Evolutionary conservation across 2,888 invertebrate species (phyloP).

Genomic region (Oeneis ivallda): DNA sequence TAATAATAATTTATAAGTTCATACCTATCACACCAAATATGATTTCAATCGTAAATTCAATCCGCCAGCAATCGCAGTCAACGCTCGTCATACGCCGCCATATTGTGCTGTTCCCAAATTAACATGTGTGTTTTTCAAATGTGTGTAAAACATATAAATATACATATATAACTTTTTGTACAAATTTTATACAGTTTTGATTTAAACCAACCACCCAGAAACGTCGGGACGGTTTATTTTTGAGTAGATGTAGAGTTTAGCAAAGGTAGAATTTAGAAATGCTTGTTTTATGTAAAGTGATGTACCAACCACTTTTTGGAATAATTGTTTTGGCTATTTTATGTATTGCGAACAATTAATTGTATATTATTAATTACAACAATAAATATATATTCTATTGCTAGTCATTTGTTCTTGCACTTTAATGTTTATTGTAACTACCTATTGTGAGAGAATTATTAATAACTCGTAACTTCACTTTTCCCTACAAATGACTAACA

Average conservation of each 20-base stretch:
- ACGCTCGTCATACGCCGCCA: slow-evolving; percentile 79
- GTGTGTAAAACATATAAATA: slow-evolving; percentile 31
- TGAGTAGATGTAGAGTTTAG: slow-evolving; percentile 34
- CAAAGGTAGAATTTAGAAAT: slow-evolving; percentile 31
- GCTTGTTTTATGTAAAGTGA: slow-evolving; percentile 35
- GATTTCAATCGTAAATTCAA: slow-evolving; percentile 9
- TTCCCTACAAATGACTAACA: slow-evolving; percentile 11
- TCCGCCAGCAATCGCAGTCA: slow-evolving; percentile 19
- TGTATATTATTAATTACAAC: slow-evolving; percentile 19
- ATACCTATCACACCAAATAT: background rate
- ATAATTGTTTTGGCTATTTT: slow-evolving; percentile 76
- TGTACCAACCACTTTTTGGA: slow-evolving; percentile 26
- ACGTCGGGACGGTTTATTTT: slow-evolving; percentile 38
- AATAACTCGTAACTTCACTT: background rate
- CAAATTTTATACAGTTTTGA: slow-evolving; percentile 25
- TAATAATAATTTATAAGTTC: background rate
- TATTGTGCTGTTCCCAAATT: slow-evolving; percentile 68
- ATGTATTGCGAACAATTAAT: slow-evolving; percentile 50
- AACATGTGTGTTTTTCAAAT: slow-evolving; percentile 58
- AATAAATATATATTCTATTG: slow-evolving; percentile 11
- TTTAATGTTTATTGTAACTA: background rate
- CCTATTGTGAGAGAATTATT: background rate
- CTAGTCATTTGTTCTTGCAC: slow-evolving; percentile 11
- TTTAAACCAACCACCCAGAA: slow-evolving; percentile 37
- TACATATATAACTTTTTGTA: slow-evolving; percentile 35